These are phyloP conservation scores for Acromyrmex echinatior DNA, from an alignment of 1,140 invertebrate genomes.

Conservation along the genomic window DNA sequence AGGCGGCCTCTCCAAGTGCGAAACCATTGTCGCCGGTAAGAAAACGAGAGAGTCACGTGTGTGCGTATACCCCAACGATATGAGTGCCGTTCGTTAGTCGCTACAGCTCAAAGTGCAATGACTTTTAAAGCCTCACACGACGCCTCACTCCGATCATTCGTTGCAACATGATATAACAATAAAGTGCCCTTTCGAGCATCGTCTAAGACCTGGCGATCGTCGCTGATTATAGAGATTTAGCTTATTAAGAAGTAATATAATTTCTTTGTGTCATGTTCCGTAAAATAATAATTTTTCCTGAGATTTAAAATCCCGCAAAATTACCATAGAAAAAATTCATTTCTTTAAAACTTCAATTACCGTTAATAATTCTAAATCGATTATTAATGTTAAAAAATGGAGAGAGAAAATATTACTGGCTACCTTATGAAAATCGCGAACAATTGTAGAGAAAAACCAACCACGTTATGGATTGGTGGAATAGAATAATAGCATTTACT, in stretches of 20 bases:
- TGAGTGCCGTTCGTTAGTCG: conserved; percentile 33
- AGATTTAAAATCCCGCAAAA: neutral
- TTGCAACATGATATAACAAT: conserved; percentile 16
- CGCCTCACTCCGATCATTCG: conserved; percentile 28
- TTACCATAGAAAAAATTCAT: neutral
- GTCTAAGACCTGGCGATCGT: neutral
- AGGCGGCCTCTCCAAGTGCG: conserved; percentile 29
- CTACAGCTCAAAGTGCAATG: conserved; percentile 56
- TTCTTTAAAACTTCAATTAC: conserved; percentile 6
- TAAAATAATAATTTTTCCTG: neutral
- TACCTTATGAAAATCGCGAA: conserved; percentile 16
- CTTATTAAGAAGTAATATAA: neutral
- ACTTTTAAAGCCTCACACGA: conserved; percentile 34
- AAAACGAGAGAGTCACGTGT: conserved; percentile 44
- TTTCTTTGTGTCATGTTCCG: neutral
- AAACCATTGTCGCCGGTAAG: conserved; percentile 56
- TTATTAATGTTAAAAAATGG: neutral
- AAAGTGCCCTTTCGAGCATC: conserved; percentile 8
- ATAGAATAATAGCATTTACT: conserved; percentile 46
- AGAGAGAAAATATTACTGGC: neutral
- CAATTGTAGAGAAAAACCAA: conserved; percentile 9
- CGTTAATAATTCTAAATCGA: neutral
- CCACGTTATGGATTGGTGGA: neutral
- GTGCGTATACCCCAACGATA: conserved; percentile 7
- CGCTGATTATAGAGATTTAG: conserved; percentile 6